Conservation (phyloP, 2,888 invertebrate species). For the Druceiella hillmani region DNA sequence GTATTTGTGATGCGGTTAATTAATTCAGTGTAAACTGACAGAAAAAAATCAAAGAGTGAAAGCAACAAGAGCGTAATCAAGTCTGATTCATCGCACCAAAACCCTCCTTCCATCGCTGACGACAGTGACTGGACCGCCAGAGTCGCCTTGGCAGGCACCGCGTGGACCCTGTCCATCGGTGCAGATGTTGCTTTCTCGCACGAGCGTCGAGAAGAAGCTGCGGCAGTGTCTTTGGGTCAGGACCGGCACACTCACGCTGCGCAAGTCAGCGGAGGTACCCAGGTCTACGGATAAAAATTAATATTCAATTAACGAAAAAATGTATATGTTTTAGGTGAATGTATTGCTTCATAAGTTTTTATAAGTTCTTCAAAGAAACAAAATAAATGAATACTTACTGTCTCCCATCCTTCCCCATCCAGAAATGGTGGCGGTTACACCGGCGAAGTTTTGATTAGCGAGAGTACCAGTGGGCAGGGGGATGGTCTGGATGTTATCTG, state of each 20-base stretch:
- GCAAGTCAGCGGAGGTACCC: constrained; percentile 25
- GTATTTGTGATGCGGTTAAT: no score
- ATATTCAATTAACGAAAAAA: background rate
- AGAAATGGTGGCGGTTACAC: constrained; percentile 29
- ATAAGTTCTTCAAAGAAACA: no score
- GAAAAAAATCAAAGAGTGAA: no score
- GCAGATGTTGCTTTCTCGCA: constrained; percentile 32
- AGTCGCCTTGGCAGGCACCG: constrained; percentile 31
- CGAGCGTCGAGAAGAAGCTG: constrained; percentile 25
- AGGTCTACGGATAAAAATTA: constrained; percentile 20
- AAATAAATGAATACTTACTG: constrained; percentile 28
- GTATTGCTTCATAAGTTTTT: background rate
- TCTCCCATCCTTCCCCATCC: constrained; percentile 32
- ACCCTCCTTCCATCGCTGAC: constrained; percentile 8
- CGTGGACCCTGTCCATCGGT: constrained; percentile 31
- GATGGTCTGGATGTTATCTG: constrained; percentile 28
- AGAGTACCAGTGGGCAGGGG: constrained; percentile 28
- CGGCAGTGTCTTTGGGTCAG: constrained; percentile 29
- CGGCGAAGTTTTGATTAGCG: constrained; percentile 26
- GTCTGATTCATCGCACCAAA: background rate
- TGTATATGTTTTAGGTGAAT: background rate
- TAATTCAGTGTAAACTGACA: no score
- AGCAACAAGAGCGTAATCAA: no score
- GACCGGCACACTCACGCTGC: constrained; percentile 31
- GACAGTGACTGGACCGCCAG: constrained; percentile 28